These are phyloP conservation scores for Coenobita brevimanus DNA, from an alignment of 1,140 invertebrate genomes.

Conservation along the genomic window DNA sequence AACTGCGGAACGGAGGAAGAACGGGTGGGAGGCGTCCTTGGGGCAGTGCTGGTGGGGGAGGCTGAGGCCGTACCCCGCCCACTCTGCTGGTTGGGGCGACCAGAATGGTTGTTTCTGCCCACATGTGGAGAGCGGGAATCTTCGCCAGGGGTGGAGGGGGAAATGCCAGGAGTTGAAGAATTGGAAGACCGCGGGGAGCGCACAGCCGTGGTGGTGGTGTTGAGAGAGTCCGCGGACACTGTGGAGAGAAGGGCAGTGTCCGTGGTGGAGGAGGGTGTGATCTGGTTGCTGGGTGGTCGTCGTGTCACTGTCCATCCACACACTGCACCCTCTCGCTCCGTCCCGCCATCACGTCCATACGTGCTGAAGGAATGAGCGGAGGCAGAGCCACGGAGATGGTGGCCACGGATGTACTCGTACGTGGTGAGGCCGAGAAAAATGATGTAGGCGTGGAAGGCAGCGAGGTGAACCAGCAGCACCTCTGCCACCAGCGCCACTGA, in stretches of 20 bases:
- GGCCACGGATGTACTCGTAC: conserved; percentile 82
- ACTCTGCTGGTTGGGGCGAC: conserved; percentile 16
- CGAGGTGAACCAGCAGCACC: conserved; percentile 87
- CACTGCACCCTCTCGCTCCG: conserved; percentile 61
- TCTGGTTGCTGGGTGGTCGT: conserved; percentile 62
- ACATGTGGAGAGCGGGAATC: conserved; percentile 45
- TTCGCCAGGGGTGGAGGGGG: conserved; percentile 58
- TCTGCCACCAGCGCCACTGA: conserved; percentile 84
- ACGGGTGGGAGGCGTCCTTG: conserved; percentile 37
- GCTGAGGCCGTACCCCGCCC: conserved; percentile 28
- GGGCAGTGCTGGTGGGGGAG: conserved; percentile 51
- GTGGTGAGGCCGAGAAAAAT: conserved; percentile 88
- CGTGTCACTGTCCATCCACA: conserved; percentile 63
- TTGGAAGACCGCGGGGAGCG: conserved; percentile 70
- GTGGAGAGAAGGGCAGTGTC: conserved; percentile 72
- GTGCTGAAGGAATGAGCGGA: conserved; percentile 65
- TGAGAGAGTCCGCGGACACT: conserved; percentile 56
- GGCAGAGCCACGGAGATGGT: conserved; percentile 60
- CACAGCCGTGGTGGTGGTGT: conserved; percentile 63
- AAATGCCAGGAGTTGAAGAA: conserved; percentile 43
- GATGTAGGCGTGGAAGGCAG: conserved; percentile 92
- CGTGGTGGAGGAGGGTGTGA: conserved; percentile 68
- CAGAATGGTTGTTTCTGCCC: conserved; percentile 24
- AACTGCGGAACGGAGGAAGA: conserved; percentile 46
- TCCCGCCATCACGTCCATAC: conserved; percentile 50